Conservation (phyloP, 2,888 invertebrate genomes). For the Carterocephalus palaemon region DNA sequence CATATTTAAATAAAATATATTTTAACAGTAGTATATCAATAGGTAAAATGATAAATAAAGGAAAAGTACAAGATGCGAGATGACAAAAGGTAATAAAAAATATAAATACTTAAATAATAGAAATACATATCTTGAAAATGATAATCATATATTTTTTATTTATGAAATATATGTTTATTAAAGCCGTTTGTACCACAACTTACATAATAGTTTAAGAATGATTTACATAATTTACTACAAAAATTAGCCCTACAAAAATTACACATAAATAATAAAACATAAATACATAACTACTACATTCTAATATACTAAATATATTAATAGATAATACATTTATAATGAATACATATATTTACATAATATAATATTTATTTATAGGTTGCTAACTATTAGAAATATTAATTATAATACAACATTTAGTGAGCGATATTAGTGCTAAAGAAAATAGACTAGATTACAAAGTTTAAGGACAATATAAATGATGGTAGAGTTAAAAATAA, state of each 20-base stretch:
- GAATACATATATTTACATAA: slow-evolving; percentile 33
- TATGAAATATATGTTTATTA: slow-evolving; percentile 8
- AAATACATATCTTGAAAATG: slow-evolving; percentile 27
- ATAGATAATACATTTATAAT: slow-evolving; percentile 27
- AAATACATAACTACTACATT: slow-evolving; percentile 3
- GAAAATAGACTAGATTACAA: slow-evolving; percentile 58
- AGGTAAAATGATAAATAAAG: slow-evolving; percentile 23
- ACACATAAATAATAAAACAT: slow-evolving; percentile 1
- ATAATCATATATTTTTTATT: slow-evolving; percentile 12
- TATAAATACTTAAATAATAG: slow-evolving; percentile 29
- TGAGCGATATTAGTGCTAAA: slow-evolving; percentile 42
- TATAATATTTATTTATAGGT: background rate
- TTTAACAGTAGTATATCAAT: slow-evolving; percentile 28
- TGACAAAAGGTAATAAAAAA: slow-evolving; percentile 11
- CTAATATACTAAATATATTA: slow-evolving; percentile 12
- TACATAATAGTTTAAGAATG: no score
- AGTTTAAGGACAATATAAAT: slow-evolving; percentile 38
- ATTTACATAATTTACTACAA: no score
- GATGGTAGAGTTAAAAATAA: slow-evolving; percentile 24
- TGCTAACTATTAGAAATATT: background rate
- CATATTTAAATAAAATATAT: slow-evolving; percentile 28
- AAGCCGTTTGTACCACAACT: background rate
- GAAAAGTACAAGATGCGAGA: slow-evolving; percentile 28
- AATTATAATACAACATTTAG: slow-evolving; percentile 30
- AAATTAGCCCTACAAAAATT: background rate